Evolutionary conservation across 2,113 vertebrate genomes (phyloP), one percentile per base, ranked within the genome.

Genomic region (Numenius arquata): DNA sequence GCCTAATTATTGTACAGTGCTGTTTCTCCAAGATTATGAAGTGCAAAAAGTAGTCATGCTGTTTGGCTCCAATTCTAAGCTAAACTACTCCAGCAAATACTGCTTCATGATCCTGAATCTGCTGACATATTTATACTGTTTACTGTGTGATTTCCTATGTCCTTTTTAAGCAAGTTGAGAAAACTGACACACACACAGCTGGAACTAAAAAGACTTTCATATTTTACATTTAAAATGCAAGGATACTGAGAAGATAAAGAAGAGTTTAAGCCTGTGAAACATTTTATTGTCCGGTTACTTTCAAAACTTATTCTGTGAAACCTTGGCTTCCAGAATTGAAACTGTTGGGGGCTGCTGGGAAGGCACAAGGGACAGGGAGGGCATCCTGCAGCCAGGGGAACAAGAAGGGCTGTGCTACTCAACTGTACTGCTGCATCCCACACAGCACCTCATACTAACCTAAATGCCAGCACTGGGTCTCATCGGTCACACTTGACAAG

Each of bases 391-490:
- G 30, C 9, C 52, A 63, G n/a, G 52, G 40, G 11, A 65, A 65
- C 0, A 3, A 41, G 83, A 45, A 78, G 7, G 11, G 11, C 32
- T 45, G 26, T 27, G 15, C 61, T 81, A 72, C 30, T 74, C 14
- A 5, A 12, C 50, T 26, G 15, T n/a, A 18, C 21, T 61, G 47
- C 34, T 38, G 40, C 43, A 72, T 19, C 61, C 32, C 40, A 47
- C 5, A 27, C 21, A 55, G 30, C 52, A 40, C 15, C 15, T 13
- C 15, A 18, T 2, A 21, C 8, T 56, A 34, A 72, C 14, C 11
- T 12, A 0, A 62, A 5, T 5, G 38, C 7, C 58, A 89, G 26
- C 0, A 0, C 0, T 25, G 34, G 14, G 14, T 65, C 40, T 41
- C 72, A 76, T 72, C 2, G 0, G 45, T 58, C 8, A n/a, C 0